Base-by-base conservation (phyloP, 2,888 invertebrate genomes). In the Meteorus cinctellus region DNA sequence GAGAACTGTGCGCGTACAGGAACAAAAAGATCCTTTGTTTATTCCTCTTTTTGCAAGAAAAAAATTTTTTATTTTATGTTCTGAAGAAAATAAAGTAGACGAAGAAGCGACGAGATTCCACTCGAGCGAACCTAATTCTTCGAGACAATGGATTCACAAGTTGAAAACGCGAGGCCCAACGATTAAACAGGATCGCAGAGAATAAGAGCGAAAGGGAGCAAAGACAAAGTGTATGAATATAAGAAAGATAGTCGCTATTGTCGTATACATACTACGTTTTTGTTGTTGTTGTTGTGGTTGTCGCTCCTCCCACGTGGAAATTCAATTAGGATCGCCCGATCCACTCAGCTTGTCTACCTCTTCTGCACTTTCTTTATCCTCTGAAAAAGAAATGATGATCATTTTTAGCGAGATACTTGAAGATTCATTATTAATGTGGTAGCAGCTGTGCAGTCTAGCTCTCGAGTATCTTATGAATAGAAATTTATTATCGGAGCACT, bases 121-220 rank as follows among this genome's bases (percentile, higher is more conserved):
- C 74, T 75, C 77, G 79, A 79, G 67, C 80, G 79, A 72, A 74
- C 76, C 84, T 85, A 84, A 85, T 84, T 85, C 82, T 80, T 65
- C 79, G 81, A 83, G 82, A 85, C 83, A 84, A 83, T 84, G 82
- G 80, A 79, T 78, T 73, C 80, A 73, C 72, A 74, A 73, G 76
- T 69, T 75, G 60, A 67, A 75, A 76, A 72, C 76, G 79, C 76
- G 79, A 75, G 75, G 74, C 76, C 74, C 74, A 73, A 69, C 79
- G 80, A 81, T 79, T 81, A 79, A 81, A 80, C 72, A 75, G 77
- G 74, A 79, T 78, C 78, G 72, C 14, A 48, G 24, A 36, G 12
- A 65, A 59, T 45, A 31, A 62, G 68, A 68, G 72, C 45, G 77
- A 48, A 68, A 68, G 68, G 67, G 70, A 67, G 59, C 51, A 74